Evolutionary conservation across 2,888 invertebrate species (phyloP).

Genomic region (Sphaerophoria rueppellii): DNA sequence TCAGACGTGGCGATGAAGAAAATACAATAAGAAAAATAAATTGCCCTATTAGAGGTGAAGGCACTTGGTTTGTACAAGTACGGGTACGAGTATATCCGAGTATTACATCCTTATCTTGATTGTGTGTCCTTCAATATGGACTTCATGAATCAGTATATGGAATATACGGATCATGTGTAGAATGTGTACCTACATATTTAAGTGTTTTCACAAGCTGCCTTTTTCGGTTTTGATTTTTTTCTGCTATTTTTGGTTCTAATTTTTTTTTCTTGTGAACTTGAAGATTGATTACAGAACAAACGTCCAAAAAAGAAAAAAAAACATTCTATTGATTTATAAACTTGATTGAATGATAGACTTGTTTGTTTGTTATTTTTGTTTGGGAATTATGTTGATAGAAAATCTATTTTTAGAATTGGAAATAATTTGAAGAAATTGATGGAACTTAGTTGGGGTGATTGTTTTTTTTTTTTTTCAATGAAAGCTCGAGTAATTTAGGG

Average conservation of each 20-base stretch:
- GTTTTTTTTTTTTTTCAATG: background rate
- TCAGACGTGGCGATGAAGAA: slow-evolving; percentile 2
- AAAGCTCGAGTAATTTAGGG: background rate
- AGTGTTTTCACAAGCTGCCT: background rate
- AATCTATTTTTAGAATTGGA: background rate
- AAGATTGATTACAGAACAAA: slow-evolving; percentile 43
- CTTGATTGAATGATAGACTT: background rate
- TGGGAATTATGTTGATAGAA: background rate
- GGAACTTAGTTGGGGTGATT: background rate
- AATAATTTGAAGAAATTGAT: background rate
- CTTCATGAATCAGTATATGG: background rate
- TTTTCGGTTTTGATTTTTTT: background rate
- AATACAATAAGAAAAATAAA: slow-evolving; percentile 17
- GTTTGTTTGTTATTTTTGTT: background rate
- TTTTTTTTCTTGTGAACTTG: background rate
- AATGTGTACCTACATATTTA: background rate
- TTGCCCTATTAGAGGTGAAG: slow-evolving; percentile 41
- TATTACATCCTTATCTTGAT: slow-evolving; percentile 11
- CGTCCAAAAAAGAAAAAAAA: slow-evolving; percentile 24
- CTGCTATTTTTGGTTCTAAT: background rate
- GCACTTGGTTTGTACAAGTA: slow-evolving; percentile 1
- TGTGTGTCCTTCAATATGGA: slow-evolving; percentile 39
- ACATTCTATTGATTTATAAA: background rate
- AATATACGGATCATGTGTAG: background rate
- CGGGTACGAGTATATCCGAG: background rate